Conservation (phyloP, 2,888 invertebrate genomes). For the Dryomyza anilis region DNA sequence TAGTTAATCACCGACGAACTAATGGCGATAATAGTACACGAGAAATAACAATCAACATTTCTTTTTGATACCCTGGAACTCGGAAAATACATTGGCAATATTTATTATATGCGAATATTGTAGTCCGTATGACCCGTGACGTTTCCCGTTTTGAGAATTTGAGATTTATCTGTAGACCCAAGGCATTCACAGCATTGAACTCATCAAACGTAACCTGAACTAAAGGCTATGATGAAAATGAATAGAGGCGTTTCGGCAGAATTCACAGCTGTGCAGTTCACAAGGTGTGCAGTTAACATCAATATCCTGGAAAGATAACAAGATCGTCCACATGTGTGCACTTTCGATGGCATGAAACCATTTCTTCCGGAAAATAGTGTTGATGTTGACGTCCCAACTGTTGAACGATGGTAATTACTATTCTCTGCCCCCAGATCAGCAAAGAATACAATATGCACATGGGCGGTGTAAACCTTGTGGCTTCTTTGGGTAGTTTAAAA, state of each 20-base stretch:
- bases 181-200: too few species aligned
- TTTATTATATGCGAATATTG: slow-evolving; percentile 36
- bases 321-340: too few species aligned
- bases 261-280: too few species aligned
- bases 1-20: too few species aligned
- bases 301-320: too few species aligned
- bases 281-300: too few species aligned
- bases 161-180: not conserved
- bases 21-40: too few species aligned
- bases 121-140: slow-evolving; percentile 32
- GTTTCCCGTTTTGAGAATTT: slow-evolving; percentile 28
- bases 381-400: slow-evolving; percentile 20
- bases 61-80: slow-evolving; percentile 19
- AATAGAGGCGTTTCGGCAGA: slow-evolving; percentile 24
- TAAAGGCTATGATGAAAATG: slow-evolving; percentile 29
- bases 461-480: slow-evolving; percentile 29
- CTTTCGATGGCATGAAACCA: too few species aligned
- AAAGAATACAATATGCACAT: slow-evolving; percentile 28
- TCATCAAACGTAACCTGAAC: slow-evolving; percentile 21
- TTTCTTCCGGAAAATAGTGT: too few species aligned
- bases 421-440: slow-evolving; percentile 27
- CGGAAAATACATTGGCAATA: slow-evolving; percentile 28
- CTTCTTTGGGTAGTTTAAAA: too few species aligned
- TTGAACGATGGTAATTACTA: slow-evolving; percentile 23
- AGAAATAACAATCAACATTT: too few species aligned